phyloP scores from a whole-genome alignment of 2,797 vertebrate species.

The Pitangus sulphuratus region DNA sequence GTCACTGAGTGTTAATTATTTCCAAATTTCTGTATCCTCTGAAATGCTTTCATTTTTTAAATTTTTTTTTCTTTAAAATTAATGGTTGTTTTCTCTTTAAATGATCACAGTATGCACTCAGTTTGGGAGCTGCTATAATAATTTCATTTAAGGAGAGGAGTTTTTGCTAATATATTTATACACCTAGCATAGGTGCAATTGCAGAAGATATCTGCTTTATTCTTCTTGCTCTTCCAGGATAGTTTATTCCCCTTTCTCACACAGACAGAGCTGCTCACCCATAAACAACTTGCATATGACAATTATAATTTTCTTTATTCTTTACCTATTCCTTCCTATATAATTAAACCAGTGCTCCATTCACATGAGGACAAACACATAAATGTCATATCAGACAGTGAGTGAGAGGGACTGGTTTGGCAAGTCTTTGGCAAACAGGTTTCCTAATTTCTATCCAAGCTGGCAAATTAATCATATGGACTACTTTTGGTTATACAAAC shows the following conservation, averaged over 20 bases:
- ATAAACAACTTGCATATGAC: background rate
- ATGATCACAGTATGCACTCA: background rate
- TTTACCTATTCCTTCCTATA: background rate
- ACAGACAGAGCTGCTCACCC: background rate
- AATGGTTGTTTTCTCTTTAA: background rate
- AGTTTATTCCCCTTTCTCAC: background rate
- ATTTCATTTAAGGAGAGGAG: background rate
- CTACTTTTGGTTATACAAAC: background rate
- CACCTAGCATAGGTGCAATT: background rate
- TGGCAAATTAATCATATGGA: slow-evolving; percentile 21
- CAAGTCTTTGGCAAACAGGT: slow-evolving; percentile 22
- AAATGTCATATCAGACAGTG: background rate
- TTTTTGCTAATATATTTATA: background rate
- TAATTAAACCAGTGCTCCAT: background rate
- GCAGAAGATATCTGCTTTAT: background rate
- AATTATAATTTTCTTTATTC: background rate
- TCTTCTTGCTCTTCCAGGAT: background rate
- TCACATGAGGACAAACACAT: background rate
- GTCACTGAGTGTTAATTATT: background rate
- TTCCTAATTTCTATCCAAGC: slow-evolving; percentile 6
- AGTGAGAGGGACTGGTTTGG: slow-evolving; percentile 43
- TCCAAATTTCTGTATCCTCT: background rate
- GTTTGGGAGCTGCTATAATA: background rate
- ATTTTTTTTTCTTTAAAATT: background rate
- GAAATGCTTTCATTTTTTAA: background rate